Conservation (phyloP, 2,888 invertebrate genomes). For the Elysia crispata region DNA sequence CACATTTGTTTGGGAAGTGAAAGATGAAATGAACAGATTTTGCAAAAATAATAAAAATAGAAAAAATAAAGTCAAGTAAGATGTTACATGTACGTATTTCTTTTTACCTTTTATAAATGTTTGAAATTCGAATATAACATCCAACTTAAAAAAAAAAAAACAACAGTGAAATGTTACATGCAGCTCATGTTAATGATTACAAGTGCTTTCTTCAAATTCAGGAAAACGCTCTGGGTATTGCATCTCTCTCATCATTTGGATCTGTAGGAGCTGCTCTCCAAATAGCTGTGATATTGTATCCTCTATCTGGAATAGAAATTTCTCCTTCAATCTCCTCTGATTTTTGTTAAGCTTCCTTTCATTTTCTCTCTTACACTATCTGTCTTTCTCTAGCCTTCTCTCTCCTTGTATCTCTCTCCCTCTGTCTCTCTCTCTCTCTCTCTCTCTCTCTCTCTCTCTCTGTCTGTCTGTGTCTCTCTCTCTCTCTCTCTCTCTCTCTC, state of each 20-base stretch:
- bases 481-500: constrained; percentile 7
- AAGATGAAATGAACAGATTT: no score
- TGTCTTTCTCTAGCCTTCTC: neutral
- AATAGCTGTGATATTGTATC: constrained; percentile 92
- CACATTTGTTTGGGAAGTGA: no score
- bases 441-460: constrained; percentile 17
- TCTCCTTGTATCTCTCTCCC: neutral
- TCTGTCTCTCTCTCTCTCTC: neutral
- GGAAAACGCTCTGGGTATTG: constrained; percentile 85
- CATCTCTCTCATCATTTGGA: constrained; percentile 94
- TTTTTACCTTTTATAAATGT: no score
- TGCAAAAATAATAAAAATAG: no score
- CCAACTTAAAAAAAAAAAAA: no score
- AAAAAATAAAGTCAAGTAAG: no score
- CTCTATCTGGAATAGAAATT: constrained; percentile 53
- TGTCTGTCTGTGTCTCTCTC: constrained; percentile 1
- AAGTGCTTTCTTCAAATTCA: constrained; percentile 48
- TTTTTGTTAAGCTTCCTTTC: neutral
- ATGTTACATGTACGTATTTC: no score
- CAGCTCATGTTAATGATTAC: neutral
- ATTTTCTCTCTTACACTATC: neutral
- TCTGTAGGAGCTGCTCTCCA: constrained; percentile 94
- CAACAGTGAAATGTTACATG: no score
- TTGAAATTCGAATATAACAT: no score
- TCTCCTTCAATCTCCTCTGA: no score